Evolutionary conservation across 2,797 vertebrate species (phyloP), one percentile per base, ranked within the genome.

Genomic region (Megaceryle alcyon): DNA sequence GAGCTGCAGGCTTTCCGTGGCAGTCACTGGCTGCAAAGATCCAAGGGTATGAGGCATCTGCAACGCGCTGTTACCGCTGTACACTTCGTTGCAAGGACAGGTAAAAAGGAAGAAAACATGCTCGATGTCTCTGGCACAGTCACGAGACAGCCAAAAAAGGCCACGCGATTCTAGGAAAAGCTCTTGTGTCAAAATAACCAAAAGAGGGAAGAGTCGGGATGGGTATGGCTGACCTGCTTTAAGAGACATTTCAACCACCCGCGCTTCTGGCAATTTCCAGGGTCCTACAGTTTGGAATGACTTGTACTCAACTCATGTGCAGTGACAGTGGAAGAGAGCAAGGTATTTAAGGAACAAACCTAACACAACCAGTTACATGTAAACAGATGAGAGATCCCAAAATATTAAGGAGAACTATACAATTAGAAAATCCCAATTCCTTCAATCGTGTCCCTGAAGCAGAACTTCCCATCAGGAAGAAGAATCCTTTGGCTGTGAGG

Each of bases 401-500:
- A 12, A 25, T n/a, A 49, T 53, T 85, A 82, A 53, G 7, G 48
- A 54, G 5, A 90, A 7, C 82, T 77, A 77, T 19, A 39, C 9
- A 66, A 35, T 28, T 22, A 64, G 10, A 41, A 28, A 91, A 69
- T 15, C 7, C 43, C 54, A 82, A 53, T 20, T 63, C 39, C 10
- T 83, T 65, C 3, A 9, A 1, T 3, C 19, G 2, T 61, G 25
- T 4, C 49, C 16, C 33, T 10, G 41, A 15, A 77, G 20, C 6
- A 83, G 66, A 37, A 37, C 14, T 35, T 86, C 25, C 8, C 9
- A 22, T 57, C 77, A n/a, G 28, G 16, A 76, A 54, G 22, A 4
- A 0, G 0, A 80, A 59, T 28, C 7, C 23, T 53, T 19, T 1
- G 1, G 57, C 44, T 54, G 6, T 26, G 10, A 65, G 41, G 35